Percentiles rank a stretch among this genome's conserved stretches.
Evolutionary conservation across 2,888 invertebrate species (phyloP).

Genomic region (Parasteatoda lunata): DNA sequence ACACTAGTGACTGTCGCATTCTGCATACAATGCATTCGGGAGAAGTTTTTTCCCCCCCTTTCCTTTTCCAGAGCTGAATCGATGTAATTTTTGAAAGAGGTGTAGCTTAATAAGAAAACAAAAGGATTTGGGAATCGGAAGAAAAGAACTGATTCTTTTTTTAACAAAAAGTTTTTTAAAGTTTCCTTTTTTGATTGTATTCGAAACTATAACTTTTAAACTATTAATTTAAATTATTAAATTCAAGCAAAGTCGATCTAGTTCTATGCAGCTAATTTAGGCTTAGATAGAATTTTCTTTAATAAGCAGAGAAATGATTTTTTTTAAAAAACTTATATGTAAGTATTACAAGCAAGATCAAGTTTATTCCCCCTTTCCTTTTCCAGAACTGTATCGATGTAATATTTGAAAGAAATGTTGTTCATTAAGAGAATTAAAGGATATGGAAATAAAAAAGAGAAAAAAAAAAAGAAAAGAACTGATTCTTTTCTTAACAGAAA

Average conservation of each 20-base stretch:
- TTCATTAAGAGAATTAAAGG: background rate
- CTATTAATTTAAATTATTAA: too few species aligned
- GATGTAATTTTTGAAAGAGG: background rate
- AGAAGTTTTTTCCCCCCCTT: background rate
- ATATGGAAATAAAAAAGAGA: background rate
- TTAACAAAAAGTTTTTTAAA: too few species aligned
- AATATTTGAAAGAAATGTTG: background rate
- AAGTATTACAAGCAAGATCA: background rate
- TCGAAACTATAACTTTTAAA: too few species aligned
- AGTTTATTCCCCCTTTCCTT: background rate
- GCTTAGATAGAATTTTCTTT: too few species aligned
- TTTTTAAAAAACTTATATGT: too few species aligned
- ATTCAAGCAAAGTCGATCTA: too few species aligned
- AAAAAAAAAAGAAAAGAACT: too few species aligned
- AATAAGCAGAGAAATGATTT: too few species aligned
- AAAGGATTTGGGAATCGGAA: background rate
- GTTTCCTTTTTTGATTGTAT: too few species aligned
- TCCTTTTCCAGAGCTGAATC: background rate
- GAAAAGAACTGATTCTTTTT: too few species aligned
- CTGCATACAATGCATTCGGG: background rate
- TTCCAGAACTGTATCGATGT: background rate
- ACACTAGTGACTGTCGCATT: conserved; percentile 12
- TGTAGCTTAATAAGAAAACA: background rate
- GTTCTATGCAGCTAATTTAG: too few species aligned
- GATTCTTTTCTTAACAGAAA: too few species aligned